These are phyloP conservation scores for Erynnis tages DNA, from an alignment of 2,888 invertebrate species.

Conservation along the genomic window DNA sequence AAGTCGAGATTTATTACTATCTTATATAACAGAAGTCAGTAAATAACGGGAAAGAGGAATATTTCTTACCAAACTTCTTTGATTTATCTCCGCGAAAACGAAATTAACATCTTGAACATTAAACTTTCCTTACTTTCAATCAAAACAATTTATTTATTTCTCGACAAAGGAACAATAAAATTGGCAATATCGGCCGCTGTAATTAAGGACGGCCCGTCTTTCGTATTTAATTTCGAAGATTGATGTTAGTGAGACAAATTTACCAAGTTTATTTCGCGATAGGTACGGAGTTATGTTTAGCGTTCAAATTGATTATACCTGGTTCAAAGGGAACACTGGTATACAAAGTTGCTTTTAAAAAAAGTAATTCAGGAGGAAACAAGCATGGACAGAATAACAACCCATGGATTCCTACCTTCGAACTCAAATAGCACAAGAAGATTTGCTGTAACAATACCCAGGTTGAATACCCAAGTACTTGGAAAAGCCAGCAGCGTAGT, in stretches of 20 bases:
- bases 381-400: too few species aligned
- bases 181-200: slow-evolving; percentile 49
- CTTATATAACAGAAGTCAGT: slow-evolving; percentile 9
- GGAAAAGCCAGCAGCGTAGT: too few species aligned
- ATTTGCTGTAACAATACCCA: too few species aligned
- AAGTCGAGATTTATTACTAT: slow-evolving; percentile 7
- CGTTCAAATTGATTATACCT: not conserved
- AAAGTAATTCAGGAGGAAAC: too few species aligned
- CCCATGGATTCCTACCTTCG: too few species aligned
- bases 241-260: slow-evolving; percentile 35
- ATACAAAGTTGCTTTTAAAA: not conserved
- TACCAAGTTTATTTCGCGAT: slow-evolving; percentile 10
- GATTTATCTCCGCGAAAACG: slow-evolving; percentile 38
- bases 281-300: not conserved
- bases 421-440: too few species aligned
- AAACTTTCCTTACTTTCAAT: slow-evolving; percentile 43
- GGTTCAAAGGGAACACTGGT: not conserved
- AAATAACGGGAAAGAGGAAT: slow-evolving; percentile 6
- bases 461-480: too few species aligned
- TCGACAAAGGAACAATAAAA: slow-evolving; percentile 45
- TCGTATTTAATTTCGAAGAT: slow-evolving; percentile 37
- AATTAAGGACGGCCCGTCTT: slow-evolving; percentile 41
- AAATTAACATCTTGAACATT: slow-evolving; percentile 46
- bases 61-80: slow-evolving; percentile 24
- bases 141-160: slow-evolving; percentile 47